Percentiles rank a stretch among this genome's conserved stretches.
Conservation (phyloP, 2,797 vertebrate genomes). For the Anguilla megastoma region DNA sequence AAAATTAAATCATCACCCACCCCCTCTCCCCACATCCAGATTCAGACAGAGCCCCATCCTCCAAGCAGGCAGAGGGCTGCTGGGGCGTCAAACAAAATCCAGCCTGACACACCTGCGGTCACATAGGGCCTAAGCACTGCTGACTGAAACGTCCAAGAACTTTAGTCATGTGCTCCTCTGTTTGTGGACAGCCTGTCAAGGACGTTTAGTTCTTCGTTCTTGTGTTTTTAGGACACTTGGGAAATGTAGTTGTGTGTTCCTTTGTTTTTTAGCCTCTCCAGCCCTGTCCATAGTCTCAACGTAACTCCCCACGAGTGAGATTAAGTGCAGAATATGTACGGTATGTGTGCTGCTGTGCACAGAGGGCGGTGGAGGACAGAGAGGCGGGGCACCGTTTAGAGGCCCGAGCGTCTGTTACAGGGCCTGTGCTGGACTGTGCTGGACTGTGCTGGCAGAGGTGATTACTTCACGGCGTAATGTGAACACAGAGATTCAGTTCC, state of each 20-base stretch:
- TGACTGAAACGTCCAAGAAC: background rate
- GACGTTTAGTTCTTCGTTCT: background rate
- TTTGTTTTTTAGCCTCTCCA: too few relatives aligned
- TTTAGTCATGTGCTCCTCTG: background rate
- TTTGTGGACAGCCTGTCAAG: background rate
- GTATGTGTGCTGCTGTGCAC: background rate
- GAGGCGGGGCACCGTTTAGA: background rate
- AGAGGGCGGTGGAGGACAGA: background rate
- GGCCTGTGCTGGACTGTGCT: background rate
- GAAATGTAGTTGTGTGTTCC: too few relatives aligned
- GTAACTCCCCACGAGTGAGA: background rate
- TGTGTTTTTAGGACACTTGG: too few relatives aligned
- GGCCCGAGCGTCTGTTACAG: background rate
- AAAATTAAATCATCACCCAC: background rate
- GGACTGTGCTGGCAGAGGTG: background rate
- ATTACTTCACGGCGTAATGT: background rate
- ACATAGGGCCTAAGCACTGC: background rate
- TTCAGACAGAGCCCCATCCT: background rate
- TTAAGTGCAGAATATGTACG: background rate
- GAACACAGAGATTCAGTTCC: background rate
- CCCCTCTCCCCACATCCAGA: background rate
- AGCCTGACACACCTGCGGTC: background rate
- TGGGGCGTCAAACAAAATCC: background rate
- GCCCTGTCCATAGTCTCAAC: background rate
- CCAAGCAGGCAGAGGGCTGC: background rate